Evolutionary conservation across 2,888 invertebrate species (phyloP).

Genomic region (Oscheius sp.): DNA sequence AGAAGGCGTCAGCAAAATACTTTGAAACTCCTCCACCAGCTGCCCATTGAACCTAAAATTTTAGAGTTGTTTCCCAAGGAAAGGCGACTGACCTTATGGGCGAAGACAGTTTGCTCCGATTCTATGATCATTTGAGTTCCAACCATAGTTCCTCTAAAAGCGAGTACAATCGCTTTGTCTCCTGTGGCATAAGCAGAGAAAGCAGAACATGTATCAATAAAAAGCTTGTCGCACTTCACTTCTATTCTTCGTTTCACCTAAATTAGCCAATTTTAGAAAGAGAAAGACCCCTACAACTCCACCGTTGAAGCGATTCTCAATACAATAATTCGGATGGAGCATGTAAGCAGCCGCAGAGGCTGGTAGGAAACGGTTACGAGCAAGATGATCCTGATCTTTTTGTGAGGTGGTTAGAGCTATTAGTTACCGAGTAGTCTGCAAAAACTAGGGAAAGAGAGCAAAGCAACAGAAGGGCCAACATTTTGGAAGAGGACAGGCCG

Average conservation of each 20-base stretch:
- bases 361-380: conserved; percentile 20
- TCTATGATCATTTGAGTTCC: conserved; percentile 40
- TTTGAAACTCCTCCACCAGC: conserved; percentile 54
- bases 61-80: conserved; percentile 4
- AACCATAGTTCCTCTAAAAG: conserved; percentile 42
- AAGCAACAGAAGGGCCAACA: neutral
- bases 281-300: neutral
- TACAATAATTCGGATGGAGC: conserved; percentile 17
- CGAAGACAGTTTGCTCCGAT: conserved; percentile 38
- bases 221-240: conserved; percentile 20
- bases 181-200: conserved; percentile 42
- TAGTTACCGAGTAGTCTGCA: conserved; percentile 12
- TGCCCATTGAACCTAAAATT: conserved; percentile 42
- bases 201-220: conserved; percentile 38
- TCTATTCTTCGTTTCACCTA: conserved; percentile 20
- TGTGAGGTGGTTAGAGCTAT: neutral
- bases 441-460: neutral
- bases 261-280: neutral
- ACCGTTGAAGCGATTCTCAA: conserved; percentile 17
- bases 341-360: conserved; percentile 28
- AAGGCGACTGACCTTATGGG: conserved; percentile 30
- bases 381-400: conserved; percentile 4
- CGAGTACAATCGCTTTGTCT: conserved; percentile 48
- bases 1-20: conserved; percentile 55
- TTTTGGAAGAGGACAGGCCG: neutral